Conservation (phyloP, 2,797 vertebrate genomes). For the Pseudochromis fuscus region DNA sequence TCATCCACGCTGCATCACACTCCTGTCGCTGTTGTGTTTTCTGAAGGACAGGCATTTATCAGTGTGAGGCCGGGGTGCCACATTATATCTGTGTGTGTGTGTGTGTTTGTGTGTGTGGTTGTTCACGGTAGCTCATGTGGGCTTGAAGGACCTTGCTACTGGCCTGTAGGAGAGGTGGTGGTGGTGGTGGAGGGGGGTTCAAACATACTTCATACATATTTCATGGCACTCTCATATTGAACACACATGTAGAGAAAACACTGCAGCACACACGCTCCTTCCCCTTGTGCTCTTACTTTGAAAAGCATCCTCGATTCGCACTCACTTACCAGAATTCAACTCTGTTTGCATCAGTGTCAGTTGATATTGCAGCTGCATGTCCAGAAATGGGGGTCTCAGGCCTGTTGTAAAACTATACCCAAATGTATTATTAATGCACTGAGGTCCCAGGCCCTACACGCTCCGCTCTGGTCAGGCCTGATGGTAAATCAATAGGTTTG, state of each 20-base stretch:
- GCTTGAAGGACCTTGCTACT: conserved; percentile 65
- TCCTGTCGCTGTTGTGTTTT: conserved; percentile 51
- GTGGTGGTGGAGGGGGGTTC: conserved; percentile 50
- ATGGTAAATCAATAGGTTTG: conserved; percentile 77
- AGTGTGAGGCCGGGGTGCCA: conserved; percentile 57
- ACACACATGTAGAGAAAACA: conserved; percentile 38
- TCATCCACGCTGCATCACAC: conserved; percentile 55
- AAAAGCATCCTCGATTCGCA: conserved; percentile 33
- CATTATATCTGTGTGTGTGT: conserved; percentile 33
- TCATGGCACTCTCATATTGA: conserved; percentile 71
- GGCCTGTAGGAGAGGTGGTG: conserved; percentile 53
- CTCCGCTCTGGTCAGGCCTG: conserved; percentile 50
- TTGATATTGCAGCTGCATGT: conserved; percentile 38
- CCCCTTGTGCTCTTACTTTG: conserved; percentile 14
- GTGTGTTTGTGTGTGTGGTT: conserved; percentile 1
- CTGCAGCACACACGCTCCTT: conserved; percentile 28
- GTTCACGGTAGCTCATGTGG: conserved; percentile 46
- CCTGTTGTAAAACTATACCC: conserved; percentile 44
- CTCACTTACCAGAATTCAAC: conserved; percentile 29
- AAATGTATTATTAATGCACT: conserved; percentile 70
- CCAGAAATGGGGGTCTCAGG: conserved; percentile 27
- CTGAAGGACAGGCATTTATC: conserved; percentile 74
- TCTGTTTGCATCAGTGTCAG: conserved; percentile 44
- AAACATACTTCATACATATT: conserved; percentile 80
- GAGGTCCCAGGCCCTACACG: conserved; percentile 50